Base-by-base conservation (phyloP, 2,797 vertebrate genomes). In the Atherinosoma microstoma region DNA sequence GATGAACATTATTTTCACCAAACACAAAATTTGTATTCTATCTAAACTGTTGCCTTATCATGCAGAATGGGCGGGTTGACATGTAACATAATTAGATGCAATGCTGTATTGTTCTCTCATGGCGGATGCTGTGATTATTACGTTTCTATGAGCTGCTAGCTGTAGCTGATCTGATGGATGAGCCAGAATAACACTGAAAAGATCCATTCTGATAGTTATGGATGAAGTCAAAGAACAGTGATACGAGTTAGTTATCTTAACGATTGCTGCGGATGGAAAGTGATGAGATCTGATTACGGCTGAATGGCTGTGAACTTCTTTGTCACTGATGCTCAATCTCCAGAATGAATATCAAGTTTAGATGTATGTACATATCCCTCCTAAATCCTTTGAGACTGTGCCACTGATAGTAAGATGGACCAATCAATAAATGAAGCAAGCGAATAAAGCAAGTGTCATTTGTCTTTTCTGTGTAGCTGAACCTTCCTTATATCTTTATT, bases 371-470 rank as follows among this genome's bases (percentile, higher is more conserved):
- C 75, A 35, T 59, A 73, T 83, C 42, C 49, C 7, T 72, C 69
- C 24, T 56, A 35, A 69, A 5, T 64, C 71, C 53, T 70, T 62
- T 76, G 62, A 57, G 64, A 86, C 16, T 65, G 27, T 68, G 68
- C 42, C 63, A 64, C 27, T 75, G 34, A 77, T 70, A 70, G 66
- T 67, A 16, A 51, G 73, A 72, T 59, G 0, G 87, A 84, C 70
- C 29, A 77, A 77, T 73, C 59, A 91, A 88, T 86, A 84, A 90
- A 93, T 54, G 24, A 75, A 84, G 63, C 56, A 62, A 10, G 62
- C 57, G 58, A 56, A 56, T 56, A 16, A 56, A 56, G 78, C 53
- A 76, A 27, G 30, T 58, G 4, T 56, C 0, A 20, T 36, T 13
- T 64, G 75, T 80, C 20, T 67, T 69, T 61, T 40, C 20, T 75